Conservation (phyloP, 2,113 vertebrate species). For the Tauraco erythrolophus region DNA sequence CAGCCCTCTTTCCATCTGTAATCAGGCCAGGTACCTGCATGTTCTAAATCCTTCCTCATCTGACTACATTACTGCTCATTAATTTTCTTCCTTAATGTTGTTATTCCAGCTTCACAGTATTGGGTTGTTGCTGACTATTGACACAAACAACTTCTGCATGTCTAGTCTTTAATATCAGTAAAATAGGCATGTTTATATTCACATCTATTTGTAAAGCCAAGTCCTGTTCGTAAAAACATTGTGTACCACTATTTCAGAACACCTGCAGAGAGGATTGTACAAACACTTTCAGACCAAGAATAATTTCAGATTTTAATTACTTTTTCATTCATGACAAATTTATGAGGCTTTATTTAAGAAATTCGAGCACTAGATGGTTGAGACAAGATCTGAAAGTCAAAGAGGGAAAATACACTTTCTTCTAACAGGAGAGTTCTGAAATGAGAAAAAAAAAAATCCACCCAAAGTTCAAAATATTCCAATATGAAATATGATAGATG, state of each 20-base stretch:
- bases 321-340: not conserved
- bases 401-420: not conserved
- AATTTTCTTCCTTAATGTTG: not conserved
- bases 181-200: not conserved
- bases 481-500: not conserved
- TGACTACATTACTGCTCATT: slow-evolving; percentile 12
- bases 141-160: not conserved
- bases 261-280: not conserved
- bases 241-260: not conserved
- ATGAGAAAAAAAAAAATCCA: not conserved
- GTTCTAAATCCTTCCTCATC: not conserved
- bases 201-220: not conserved
- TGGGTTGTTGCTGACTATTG: not conserved
- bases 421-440: not conserved
- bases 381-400: not conserved
- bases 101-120: not conserved
- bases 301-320: not conserved
- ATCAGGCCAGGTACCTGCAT: slow-evolving; percentile 24
- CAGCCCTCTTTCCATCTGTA: not conserved
- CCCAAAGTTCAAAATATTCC: not conserved
- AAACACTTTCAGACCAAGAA: not conserved
- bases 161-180: not conserved
- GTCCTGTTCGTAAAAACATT: not conserved
- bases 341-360: not conserved
- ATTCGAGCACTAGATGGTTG: not conserved